Percentiles rank a stretch among this genome's conserved stretches.
Evolutionary conservation across 2,888 invertebrate species (phyloP).

Genomic region (Phaedon cochleariae): DNA sequence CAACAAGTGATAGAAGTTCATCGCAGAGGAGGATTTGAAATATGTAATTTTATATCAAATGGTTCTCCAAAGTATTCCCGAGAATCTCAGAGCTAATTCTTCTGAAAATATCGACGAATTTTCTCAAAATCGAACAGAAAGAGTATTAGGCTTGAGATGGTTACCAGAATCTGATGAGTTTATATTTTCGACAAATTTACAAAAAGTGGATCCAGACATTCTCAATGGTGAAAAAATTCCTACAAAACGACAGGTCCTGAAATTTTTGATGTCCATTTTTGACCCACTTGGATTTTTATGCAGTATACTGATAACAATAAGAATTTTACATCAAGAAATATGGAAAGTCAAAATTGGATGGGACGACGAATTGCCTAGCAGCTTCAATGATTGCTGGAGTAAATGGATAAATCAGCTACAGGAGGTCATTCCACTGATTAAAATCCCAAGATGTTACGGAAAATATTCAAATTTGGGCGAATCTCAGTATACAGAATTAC

Average conservation of each 20-base stretch:
- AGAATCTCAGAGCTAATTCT: background rate
- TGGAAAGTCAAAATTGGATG: slow-evolving; percentile 41
- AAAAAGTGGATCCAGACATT: background rate
- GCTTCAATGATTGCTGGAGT: slow-evolving; percentile 31
- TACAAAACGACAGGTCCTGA: background rate
- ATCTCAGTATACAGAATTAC: slow-evolving; percentile 31
- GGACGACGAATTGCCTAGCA: slow-evolving; percentile 33
- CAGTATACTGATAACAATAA: slow-evolving; percentile 38
- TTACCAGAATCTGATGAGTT: background rate
- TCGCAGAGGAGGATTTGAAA: background rate
- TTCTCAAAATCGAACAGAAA: background rate
- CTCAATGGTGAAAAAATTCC: background rate
- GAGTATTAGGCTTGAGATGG: background rate
- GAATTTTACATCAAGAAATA: slow-evolving; percentile 46
- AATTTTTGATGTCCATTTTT: slow-evolving; percentile 46
- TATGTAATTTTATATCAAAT: background rate
- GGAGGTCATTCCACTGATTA: background rate
- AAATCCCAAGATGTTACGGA: slow-evolving; percentile 33
- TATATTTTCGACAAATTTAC: slow-evolving; percentile 5
- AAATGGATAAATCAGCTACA: slow-evolving; percentile 36
- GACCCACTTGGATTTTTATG: slow-evolving; percentile 49
- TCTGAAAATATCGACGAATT: background rate
- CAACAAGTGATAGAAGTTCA: background rate
- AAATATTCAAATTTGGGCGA: slow-evolving; percentile 13
- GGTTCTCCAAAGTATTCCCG: too few relatives aligned